Conservation (phyloP, 1,140 invertebrate genomes). For the Atopsyche davidsoni region DNA sequence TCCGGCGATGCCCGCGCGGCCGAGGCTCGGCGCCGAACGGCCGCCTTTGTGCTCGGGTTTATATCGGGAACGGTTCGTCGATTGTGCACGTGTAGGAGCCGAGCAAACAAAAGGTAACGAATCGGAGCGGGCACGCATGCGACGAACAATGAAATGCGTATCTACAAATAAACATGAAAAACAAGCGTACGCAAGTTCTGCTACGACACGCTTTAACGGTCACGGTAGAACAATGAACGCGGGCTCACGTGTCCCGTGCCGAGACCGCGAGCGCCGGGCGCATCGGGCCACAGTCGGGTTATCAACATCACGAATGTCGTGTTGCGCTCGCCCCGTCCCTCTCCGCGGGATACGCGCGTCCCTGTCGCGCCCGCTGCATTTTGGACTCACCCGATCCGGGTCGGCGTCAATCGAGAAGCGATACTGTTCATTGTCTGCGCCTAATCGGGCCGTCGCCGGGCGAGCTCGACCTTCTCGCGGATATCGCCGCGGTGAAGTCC, state of each 20-base stretch:
- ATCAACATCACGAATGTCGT: conserved; percentile 30
- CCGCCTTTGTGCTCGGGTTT: too few species aligned
- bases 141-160: conserved; percentile 1
- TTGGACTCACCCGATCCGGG: too few species aligned
- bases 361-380: too few species aligned
- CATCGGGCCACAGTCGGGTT: conserved; percentile 29
- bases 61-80: too few species aligned
- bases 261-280: background rate
- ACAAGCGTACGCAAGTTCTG: too few species aligned
- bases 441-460: background rate
- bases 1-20: too few species aligned
- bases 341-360: too few species aligned
- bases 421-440: too few species aligned
- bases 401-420: too few species aligned
- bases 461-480: background rate
- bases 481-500: background rate
- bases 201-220: conserved; percentile 11
- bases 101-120: too few species aligned
- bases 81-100: too few species aligned
- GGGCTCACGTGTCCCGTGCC: conserved; percentile 5
- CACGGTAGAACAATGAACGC: conserved; percentile 16
- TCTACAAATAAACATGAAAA: conserved; percentile 1
- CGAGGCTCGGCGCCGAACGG: too few species aligned
- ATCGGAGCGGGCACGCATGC: background rate
- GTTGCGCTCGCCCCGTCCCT: background rate